Percentiles rank a stretch among this genome's conserved stretches.
phyloP scores from a whole-genome alignment of 2,113 vertebrate species.

The Barnardius zonarius region DNA sequence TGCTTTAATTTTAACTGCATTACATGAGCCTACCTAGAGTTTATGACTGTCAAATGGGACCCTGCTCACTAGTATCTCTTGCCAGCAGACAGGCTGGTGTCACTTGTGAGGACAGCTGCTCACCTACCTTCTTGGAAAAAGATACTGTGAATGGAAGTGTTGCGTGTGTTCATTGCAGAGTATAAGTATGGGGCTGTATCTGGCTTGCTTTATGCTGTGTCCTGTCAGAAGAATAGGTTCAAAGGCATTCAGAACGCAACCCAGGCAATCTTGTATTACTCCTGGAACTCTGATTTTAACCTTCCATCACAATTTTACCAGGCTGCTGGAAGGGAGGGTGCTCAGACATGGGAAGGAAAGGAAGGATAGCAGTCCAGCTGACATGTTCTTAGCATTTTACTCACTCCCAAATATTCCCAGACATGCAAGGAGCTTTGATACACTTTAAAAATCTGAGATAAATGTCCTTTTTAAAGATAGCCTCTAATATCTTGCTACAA shows the following conservation, averaged over 20 bases:
- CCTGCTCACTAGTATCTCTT: background rate
- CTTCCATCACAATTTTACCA: background rate
- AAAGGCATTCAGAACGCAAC: background rate
- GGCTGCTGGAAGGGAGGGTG: background rate
- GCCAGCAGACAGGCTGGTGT: background rate
- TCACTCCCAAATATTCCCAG: background rate
- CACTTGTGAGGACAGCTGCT: conserved; percentile 15
- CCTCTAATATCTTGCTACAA: conserved; percentile 21
- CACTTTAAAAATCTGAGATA: conserved; percentile 35
- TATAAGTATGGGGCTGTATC: background rate
- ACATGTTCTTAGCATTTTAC: background rate
- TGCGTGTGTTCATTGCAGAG: background rate
- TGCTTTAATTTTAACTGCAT: conserved; percentile 15
- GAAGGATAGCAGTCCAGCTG: background rate
- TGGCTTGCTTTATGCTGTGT: background rate
- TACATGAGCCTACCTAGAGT: background rate
- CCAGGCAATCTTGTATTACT: background rate
- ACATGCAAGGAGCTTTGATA: conserved; percentile 26
- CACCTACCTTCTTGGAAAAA: background rate
- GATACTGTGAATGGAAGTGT: background rate
- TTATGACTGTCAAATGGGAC: background rate
- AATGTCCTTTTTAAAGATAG: conserved; percentile 42
- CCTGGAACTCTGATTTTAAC: background rate
- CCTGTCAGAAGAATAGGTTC: background rate
- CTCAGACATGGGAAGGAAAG: background rate